Percentiles rank a stretch among this genome's conserved stretches.
Evolutionary conservation across 2,113 vertebrate genomes (phyloP).

Genomic region (Naja naja): DNA sequence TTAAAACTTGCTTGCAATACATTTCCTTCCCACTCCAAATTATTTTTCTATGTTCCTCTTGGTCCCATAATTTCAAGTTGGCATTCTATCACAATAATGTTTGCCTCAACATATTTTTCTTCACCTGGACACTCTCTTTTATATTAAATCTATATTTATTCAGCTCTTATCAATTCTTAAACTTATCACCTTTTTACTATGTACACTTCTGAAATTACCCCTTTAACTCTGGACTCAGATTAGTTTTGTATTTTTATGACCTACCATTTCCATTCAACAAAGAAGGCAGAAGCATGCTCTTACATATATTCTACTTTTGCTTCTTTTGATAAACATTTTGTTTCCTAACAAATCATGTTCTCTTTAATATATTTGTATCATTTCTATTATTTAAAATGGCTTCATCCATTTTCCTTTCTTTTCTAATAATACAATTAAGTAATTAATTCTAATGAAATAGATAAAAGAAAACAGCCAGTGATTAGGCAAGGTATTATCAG

Average conservation of each 20-base stretch:
- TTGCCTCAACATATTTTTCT: neutral
- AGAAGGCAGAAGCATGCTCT: no score
- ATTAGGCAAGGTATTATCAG: no score
- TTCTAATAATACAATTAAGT: no score
- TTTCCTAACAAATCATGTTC: neutral
- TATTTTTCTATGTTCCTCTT: neutral
- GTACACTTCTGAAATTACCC: neutral
- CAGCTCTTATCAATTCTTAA: neutral
- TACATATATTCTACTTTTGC: neutral
- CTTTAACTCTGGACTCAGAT: neutral
- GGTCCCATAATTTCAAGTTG: neutral
- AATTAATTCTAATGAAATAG: no score
- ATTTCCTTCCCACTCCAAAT: no score
- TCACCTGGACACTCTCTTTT: neutral
- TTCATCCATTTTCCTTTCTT: neutral
- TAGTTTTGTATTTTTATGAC: neutral
- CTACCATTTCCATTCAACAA: no score
- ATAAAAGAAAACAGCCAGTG: no score
- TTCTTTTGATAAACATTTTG: neutral
- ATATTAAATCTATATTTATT: neutral
- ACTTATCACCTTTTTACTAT: neutral
- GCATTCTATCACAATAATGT: neutral
- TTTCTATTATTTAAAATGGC: neutral
- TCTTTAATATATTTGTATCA: neutral
- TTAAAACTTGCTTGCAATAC: neutral